Conservation (phyloP, 2,888 invertebrate species). For the Auanema sp. region DNA sequence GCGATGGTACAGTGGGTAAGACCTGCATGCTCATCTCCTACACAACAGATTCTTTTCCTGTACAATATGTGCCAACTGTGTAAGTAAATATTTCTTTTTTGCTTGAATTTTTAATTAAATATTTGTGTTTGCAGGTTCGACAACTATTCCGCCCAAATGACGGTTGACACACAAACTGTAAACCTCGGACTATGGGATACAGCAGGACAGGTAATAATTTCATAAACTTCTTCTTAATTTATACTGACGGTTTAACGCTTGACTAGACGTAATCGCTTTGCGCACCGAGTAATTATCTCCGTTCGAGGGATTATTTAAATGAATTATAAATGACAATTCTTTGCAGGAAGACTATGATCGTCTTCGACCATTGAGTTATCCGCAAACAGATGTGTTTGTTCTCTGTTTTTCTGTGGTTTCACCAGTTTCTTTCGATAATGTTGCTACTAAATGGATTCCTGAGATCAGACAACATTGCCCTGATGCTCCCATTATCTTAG, state of each 20-base stretch:
- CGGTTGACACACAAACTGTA: slow-evolving; percentile 94
- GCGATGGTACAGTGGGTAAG: slow-evolving; percentile 72
- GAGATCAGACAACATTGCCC: slow-evolving; percentile 99
- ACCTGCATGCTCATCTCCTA: slow-evolving; percentile 73
- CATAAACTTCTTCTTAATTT: background rate
- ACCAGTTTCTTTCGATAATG: slow-evolving; percentile 98
- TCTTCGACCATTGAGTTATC: slow-evolving; percentile 91
- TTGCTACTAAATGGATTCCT: slow-evolving; percentile 98
- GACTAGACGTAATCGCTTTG: slow-evolving; percentile 1
- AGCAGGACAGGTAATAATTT: slow-evolving; percentile 77
- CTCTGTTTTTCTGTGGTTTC: slow-evolving; percentile 99
- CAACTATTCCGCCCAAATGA: slow-evolving; percentile 98
- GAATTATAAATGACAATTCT: background rate
- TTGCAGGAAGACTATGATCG: slow-evolving; percentile 76
- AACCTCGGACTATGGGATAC: slow-evolving; percentile 97
- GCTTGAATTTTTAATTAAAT: background rate
- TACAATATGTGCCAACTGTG: slow-evolving; percentile 72
- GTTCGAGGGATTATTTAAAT: background rate
- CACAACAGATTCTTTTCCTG: slow-evolving; percentile 72
- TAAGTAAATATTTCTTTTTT: slow-evolving; percentile 63
- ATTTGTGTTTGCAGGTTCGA: slow-evolving; percentile 77
- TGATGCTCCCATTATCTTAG: slow-evolving; percentile 96
- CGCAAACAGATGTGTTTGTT: slow-evolving; percentile 97
- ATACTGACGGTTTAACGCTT: slow-evolving; percentile 4
- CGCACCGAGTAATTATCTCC: slow-evolving; percentile 1